phyloP scores from a whole-genome alignment of 1,140 invertebrate species.

The Anastrepha ludens region DNA sequence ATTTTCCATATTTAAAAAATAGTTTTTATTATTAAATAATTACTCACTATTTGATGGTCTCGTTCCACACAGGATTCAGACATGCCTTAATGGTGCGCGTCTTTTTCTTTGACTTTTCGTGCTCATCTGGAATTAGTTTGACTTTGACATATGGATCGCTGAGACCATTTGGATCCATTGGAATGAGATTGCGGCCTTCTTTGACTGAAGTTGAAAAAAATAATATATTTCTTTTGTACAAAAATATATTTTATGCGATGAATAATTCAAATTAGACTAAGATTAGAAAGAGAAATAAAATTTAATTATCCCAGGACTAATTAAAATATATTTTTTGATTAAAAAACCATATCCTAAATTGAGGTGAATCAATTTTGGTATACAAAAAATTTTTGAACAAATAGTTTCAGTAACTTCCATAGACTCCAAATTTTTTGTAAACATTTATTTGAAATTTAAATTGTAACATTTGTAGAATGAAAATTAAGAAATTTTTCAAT shows the following conservation, averaged over 20 bases:
- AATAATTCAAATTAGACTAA: too few relatives aligned
- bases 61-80: slow-evolving; percentile 98
- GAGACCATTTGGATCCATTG: slow-evolving; percentile 99
- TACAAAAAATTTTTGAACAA: too few relatives aligned
- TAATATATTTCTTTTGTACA: too few relatives aligned
- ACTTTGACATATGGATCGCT: slow-evolving; percentile 99
- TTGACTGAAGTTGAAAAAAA: slow-evolving; percentile 80
- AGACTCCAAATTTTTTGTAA: too few relatives aligned
- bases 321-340: slow-evolving; percentile 2
- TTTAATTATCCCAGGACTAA: not conserved
- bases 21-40: not conserved
- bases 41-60: slow-evolving; percentile 93
- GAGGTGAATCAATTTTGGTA: too few relatives aligned
- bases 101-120: slow-evolving; percentile 95
- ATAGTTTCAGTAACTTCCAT: too few relatives aligned
- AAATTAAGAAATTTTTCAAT: too few relatives aligned
- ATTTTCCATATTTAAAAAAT: too few relatives aligned
- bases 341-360: not conserved
- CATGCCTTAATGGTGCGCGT: slow-evolving; percentile 96
- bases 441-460: too few relatives aligned
- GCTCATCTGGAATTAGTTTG: slow-evolving; percentile 96
- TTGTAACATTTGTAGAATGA: too few relatives aligned
- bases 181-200: slow-evolving; percentile 97
- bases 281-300: too few relatives aligned
- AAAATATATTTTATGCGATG: too few relatives aligned